These are phyloP conservation scores for Zophobas morio DNA, from an alignment of 1,140 invertebrate species.

Conservation along the genomic window DNA sequence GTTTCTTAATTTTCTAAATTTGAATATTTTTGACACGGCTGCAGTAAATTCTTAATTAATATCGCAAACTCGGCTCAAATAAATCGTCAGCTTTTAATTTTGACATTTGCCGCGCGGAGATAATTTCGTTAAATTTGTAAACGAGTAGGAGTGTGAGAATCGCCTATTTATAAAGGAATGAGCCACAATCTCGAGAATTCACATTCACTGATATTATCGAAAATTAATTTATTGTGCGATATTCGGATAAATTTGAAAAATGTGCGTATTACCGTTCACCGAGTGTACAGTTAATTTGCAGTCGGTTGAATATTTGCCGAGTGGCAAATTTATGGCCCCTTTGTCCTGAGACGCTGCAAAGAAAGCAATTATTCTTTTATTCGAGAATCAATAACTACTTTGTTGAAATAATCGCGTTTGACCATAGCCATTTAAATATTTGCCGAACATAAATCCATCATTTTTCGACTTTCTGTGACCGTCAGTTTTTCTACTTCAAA, in stretches of 20 bases:
- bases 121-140: conserved; percentile 2
- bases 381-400: conserved; percentile 14
- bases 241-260: background rate
- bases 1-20: background rate
- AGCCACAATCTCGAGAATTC: background rate
- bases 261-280: background rate
- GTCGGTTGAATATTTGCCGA: background rate
- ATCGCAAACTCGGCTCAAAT: background rate
- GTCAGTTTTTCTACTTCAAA: conserved; percentile 1
- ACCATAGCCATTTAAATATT: conserved; percentile 15
- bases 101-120: background rate
- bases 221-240: background rate
- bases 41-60: conserved; percentile 1
- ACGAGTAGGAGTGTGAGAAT: conserved; percentile 7
- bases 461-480: conserved; percentile 17
- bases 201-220: background rate
- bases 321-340: background rate
- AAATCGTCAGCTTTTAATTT: background rate
- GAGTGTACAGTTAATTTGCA: background rate
- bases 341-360: background rate
- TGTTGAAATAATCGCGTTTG: conserved; percentile 10
- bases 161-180: background rate
- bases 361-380: background rate
- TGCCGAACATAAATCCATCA: conserved; percentile 4
- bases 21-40: conserved; percentile 1